Evolutionary conservation across 2,888 invertebrate genomes (phyloP).

Genomic region (Cosmorhoe ocellata): DNA sequence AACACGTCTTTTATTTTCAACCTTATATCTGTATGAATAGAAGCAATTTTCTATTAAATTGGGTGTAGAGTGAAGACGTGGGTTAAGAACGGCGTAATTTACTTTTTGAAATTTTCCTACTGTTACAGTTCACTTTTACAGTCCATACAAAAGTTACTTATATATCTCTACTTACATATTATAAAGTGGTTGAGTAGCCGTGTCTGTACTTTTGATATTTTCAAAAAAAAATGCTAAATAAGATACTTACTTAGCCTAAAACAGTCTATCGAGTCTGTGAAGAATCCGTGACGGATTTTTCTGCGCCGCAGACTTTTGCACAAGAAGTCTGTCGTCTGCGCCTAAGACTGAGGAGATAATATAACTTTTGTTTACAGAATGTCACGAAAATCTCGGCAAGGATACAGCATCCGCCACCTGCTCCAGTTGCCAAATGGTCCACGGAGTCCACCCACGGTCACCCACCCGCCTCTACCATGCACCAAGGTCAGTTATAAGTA

Average conservation of each 20-base stretch:
- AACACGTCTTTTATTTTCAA: constrained; percentile 7
- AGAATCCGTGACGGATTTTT: no score
- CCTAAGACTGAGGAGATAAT: no score
- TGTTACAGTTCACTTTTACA: constrained; percentile 2
- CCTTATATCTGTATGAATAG: neutral
- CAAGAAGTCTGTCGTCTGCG: no score
- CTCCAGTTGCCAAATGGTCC: constrained; percentile 73
- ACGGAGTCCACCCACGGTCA: constrained; percentile 59
- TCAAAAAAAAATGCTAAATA: no score
- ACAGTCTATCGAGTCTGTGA: no score
- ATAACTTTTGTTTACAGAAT: constrained; percentile 54
- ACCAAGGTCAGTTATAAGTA: constrained; percentile 62
- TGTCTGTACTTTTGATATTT: no score
- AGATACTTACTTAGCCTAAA: no score
- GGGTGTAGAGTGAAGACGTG: neutral
- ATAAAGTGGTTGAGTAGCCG: no score
- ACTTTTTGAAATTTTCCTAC: neutral
- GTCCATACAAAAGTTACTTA: no score
- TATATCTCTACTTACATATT: no score
- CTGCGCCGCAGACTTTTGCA: no score
- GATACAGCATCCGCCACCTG: constrained; percentile 77
- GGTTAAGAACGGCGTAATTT: neutral
- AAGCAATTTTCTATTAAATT: constrained; percentile 1
- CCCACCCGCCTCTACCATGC: constrained; percentile 61
- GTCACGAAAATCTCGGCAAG: constrained; percentile 76